Conservation (phyloP, 2,113 vertebrate genomes). For the Brachionichthys hirsutus region DNA sequence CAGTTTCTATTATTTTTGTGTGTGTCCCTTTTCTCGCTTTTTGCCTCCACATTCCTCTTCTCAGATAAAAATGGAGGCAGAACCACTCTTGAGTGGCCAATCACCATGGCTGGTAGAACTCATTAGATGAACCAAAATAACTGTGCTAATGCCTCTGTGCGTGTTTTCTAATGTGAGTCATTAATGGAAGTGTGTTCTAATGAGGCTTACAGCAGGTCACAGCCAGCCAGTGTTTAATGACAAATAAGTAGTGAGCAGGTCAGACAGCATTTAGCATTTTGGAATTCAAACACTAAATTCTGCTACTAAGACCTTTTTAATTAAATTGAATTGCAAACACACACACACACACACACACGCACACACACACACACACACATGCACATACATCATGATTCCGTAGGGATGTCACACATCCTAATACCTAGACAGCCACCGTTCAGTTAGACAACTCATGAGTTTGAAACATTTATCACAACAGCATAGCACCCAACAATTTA, state of each 20-base stretch:
- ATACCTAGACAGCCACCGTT: too few species aligned
- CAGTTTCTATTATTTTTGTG: background rate
- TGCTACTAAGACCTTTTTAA: background rate
- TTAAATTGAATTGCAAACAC: background rate
- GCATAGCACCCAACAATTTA: too few species aligned
- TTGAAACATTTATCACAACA: too few species aligned
- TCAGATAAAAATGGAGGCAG: slow-evolving; percentile 35
- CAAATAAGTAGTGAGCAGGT: slow-evolving; percentile 51
- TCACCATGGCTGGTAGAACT: background rate
- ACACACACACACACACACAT: background rate
- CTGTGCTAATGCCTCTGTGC: slow-evolving; percentile 9
- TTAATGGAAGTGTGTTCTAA: slow-evolving; percentile 59
- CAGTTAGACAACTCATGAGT: too few species aligned
- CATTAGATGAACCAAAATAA: slow-evolving; percentile 32
- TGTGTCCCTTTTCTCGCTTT: background rate
- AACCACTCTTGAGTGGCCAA: slow-evolving; percentile 8
- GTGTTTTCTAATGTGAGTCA: slow-evolving; percentile 44
- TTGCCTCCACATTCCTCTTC: background rate
- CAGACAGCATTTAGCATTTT: slow-evolving; percentile 38
- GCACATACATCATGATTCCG: background rate
- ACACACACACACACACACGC: background rate
- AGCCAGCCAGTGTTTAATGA: slow-evolving; percentile 56
- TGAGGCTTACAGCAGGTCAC: slow-evolving; percentile 60
- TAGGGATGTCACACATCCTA: too few species aligned
- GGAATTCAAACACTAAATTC: slow-evolving; percentile 17